These are phyloP conservation scores for Mongoloraphidia duomilia DNA, from an alignment of 2,888 invertebrate species.

Conservation along the genomic window DNA sequence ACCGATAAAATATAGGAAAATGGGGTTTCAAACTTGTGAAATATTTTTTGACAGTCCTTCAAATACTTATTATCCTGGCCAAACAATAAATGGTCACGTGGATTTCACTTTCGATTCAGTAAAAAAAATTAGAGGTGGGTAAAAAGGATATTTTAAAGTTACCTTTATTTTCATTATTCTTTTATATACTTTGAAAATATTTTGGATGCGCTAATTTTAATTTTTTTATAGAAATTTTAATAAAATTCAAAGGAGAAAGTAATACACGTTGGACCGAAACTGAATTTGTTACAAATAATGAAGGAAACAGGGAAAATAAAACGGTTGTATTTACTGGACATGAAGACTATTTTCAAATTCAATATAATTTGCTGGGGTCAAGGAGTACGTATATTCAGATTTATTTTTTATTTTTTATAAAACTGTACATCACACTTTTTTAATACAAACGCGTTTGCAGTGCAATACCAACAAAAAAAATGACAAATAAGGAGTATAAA, in stretches of 20 bases:
- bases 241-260: slow-evolving; percentile 59
- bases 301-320: slow-evolving; percentile 48
- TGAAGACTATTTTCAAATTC: slow-evolving; percentile 65
- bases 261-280: slow-evolving; percentile 58
- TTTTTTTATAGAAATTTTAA: slow-evolving; percentile 43
- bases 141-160: background rate
- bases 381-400: slow-evolving; percentile 30
- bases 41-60: slow-evolving; percentile 62
- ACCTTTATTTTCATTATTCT: too few relatives aligned
- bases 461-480: too few relatives aligned
- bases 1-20: slow-evolving; percentile 21
- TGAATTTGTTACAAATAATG: slow-evolving; percentile 40
- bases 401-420: background rate
- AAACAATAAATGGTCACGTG: slow-evolving; percentile 37
- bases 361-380: slow-evolving; percentile 56
- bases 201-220: too few relatives aligned
- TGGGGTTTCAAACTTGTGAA: slow-evolving; percentile 61
- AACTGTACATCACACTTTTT: background rate
- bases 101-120: slow-evolving; percentile 32
- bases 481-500: too few relatives aligned
- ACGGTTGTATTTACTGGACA: slow-evolving; percentile 48
- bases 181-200: too few relatives aligned
- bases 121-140: slow-evolving; percentile 54
- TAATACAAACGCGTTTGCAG: too few relatives aligned
- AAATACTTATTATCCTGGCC: slow-evolving; percentile 41